Percentiles rank a stretch among this genome's conserved stretches.
Conservation (phyloP, 2,888 invertebrate species). For the Entomobrya multifasciata region DNA sequence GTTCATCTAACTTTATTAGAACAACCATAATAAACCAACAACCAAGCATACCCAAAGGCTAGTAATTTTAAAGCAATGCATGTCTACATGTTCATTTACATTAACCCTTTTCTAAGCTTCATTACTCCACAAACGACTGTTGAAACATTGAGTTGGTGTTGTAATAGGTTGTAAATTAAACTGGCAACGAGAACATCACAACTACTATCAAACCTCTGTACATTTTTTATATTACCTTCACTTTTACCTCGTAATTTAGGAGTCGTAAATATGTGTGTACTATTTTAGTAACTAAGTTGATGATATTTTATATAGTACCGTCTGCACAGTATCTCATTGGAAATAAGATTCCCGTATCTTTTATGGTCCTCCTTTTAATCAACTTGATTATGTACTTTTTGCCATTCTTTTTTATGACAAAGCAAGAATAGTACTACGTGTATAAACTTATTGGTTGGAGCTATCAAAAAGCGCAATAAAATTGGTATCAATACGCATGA, state of each 20-base stretch:
- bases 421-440: background rate
- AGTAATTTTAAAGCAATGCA: too few relatives aligned
- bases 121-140: conserved; percentile 10
- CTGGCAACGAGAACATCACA: background rate
- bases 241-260: too few relatives aligned
- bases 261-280: too few relatives aligned
- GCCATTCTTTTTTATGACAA: background rate
- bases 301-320: conserved; percentile 18
- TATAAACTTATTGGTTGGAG: background rate
- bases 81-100: too few relatives aligned
- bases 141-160: conserved; percentile 6
- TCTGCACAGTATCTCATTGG: background rate
- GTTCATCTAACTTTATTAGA: conserved; percentile 49
- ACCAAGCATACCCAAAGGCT: too few relatives aligned
- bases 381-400: conserved; percentile 20
- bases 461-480: conserved; percentile 22
- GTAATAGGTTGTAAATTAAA: conserved; percentile 32
- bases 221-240: background rate
- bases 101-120: background rate
- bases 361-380: conserved; percentile 22
- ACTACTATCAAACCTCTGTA: background rate
- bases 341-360: conserved; percentile 9
- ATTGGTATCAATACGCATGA: conserved; percentile 11
- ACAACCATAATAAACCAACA: background rate
- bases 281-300: background rate